Percentiles rank a stretch among this genome's conserved stretches.
Conservation (phyloP, 2,797 vertebrate genomes). For the Lepilemur septentrionalis region DNA sequence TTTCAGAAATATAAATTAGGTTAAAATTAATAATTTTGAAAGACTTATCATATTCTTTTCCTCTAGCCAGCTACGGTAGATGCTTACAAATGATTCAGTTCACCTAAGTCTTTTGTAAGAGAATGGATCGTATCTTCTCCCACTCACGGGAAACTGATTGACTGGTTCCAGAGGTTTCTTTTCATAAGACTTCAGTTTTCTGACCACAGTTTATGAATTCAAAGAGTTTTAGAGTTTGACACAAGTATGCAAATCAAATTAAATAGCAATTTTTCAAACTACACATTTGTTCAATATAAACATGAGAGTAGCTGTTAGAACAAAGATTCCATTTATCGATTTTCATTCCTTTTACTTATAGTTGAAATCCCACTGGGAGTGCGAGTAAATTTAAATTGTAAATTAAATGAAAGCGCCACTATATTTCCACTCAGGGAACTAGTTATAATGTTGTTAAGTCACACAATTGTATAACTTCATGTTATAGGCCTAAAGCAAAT, state of each 20-base stretch:
- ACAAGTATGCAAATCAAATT: slow-evolving; percentile 31
- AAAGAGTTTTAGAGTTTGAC: slow-evolving; percentile 17
- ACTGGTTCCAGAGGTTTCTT: not conserved
- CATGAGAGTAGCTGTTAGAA: slow-evolving; percentile 10
- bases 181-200: slow-evolving; percentile 29
- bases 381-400: slow-evolving; percentile 43
- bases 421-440: not conserved
- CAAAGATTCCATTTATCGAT: not conserved
- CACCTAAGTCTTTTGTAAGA: not conserved
- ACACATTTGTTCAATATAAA: not conserved
- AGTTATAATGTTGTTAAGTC: not conserved
- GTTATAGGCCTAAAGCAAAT: not conserved
- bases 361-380: not conserved
- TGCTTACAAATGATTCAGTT: not conserved
- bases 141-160: not conserved
- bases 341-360: slow-evolving; percentile 49
- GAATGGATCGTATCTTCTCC: not conserved
- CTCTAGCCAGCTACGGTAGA: not conserved
- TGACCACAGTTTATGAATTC: not conserved
- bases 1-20: slow-evolving; percentile 51
- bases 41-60: not conserved
- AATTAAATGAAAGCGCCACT: slow-evolving; percentile 22
- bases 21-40: slow-evolving; percentile 44
- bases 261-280: slow-evolving; percentile 17
- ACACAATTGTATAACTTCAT: not conserved